These are phyloP conservation scores for Sorex maritimensis DNA, from an alignment of 2,797 vertebrate species.

Conservation along the genomic window DNA sequence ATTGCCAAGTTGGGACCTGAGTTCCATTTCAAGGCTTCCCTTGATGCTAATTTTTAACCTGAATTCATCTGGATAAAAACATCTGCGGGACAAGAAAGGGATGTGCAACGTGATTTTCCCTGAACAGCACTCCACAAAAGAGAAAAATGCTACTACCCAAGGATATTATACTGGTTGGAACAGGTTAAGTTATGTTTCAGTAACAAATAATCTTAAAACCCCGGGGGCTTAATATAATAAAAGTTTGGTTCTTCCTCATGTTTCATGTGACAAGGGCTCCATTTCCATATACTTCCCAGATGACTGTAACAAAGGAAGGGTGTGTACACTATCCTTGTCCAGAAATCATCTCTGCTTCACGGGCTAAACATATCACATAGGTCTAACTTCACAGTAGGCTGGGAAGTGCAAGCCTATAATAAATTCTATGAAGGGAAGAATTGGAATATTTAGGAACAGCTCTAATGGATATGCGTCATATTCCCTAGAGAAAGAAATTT, in stretches of 20 bases:
- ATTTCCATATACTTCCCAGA: not conserved
- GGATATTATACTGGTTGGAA: slow-evolving; percentile 13
- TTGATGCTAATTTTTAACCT: slow-evolving; percentile 76
- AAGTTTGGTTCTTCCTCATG: slow-evolving; percentile 19
- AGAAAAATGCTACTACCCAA: slow-evolving; percentile 30
- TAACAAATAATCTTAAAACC: slow-evolving; percentile 48
- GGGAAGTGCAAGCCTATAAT: not conserved
- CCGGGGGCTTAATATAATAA: not conserved
- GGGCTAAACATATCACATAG: not conserved
- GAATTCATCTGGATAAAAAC: slow-evolving; percentile 72
- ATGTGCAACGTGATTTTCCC: not conserved
- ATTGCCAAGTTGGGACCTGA: slow-evolving; percentile 69
- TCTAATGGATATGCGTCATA: not conserved
- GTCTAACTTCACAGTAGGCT: slow-evolving; percentile 1
- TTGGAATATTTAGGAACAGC: not conserved
- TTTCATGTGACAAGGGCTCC: not conserved
- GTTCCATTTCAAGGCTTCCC: slow-evolving; percentile 72
- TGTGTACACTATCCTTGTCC: not conserved
- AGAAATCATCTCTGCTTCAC: slow-evolving; percentile 29
- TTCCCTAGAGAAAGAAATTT: not conserved
- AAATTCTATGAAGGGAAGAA: not conserved
- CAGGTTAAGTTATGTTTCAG: slow-evolving; percentile 25
- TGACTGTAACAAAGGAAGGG: not conserved
- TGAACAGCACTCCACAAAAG: not conserved
- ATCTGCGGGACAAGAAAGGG: slow-evolving; percentile 54